These are phyloP conservation scores for Prionace glauca DNA, from an alignment of 2,797 vertebrate species.

Conservation along the genomic window DNA sequence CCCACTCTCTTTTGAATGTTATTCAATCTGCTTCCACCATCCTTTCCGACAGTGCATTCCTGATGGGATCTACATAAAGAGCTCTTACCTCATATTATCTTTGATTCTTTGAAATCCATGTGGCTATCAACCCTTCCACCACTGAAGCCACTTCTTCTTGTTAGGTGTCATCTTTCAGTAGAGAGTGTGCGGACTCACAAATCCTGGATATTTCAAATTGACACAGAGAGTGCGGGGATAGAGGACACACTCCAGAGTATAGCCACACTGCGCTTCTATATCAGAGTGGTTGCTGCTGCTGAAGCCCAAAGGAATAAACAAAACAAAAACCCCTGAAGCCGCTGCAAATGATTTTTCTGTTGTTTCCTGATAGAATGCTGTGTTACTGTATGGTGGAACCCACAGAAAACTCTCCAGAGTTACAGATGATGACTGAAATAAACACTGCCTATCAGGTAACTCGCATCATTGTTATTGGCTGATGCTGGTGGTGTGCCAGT, in stretches of 20 bases:
- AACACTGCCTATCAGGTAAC: slow-evolving; percentile 75
- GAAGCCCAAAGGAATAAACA: not conserved
- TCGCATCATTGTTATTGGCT: not conserved
- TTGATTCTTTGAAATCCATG: not conserved
- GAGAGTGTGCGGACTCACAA: not conserved
- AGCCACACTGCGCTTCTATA: not conserved
- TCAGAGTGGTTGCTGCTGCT: not conserved
- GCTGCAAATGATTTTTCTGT: not conserved
- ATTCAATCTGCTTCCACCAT: not conserved
- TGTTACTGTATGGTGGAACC: slow-evolving; percentile 73
- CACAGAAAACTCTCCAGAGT: slow-evolving; percentile 60
- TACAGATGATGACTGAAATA: slow-evolving; percentile 55
- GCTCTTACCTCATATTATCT: not conserved
- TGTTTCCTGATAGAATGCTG: slow-evolving; percentile 56
- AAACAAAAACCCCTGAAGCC: not conserved
- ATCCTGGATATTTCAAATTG: not conserved
- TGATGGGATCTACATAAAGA: not conserved
- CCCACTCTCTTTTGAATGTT: not conserved
- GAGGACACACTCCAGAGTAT: not conserved
- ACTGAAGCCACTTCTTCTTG: not conserved
- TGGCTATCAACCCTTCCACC: not conserved
- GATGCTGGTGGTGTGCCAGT: no score
- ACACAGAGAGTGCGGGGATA: not conserved
- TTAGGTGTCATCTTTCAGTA: not conserved
- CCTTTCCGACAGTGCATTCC: not conserved